Percentiles rank a stretch among this genome's conserved stretches.
Conservation (phyloP, 1,140 invertebrate genomes). For the Eriosoma lanigerum region DNA sequence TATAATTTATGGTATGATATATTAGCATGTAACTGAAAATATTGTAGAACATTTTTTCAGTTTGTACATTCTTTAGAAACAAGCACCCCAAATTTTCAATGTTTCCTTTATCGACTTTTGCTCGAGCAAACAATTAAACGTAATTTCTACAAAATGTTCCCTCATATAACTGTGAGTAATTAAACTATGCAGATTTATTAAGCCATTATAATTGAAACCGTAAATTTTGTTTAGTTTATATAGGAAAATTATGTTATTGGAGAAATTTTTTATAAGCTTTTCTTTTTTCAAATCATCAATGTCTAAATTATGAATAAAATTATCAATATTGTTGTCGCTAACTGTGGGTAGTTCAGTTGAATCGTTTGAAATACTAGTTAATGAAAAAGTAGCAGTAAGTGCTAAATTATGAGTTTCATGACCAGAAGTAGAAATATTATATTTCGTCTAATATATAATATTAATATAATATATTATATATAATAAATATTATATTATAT, state of each 20-base stretch:
- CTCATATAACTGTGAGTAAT: slow-evolving; percentile 7
- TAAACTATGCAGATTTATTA: neutral
- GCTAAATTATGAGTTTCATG: too few relatives aligned
- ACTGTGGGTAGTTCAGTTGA: too few relatives aligned
- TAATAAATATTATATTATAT: too few relatives aligned
- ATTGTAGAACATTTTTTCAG: neutral
- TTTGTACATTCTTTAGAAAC: too few relatives aligned
- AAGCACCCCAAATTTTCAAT: too few relatives aligned
- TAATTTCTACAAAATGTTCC: slow-evolving; percentile 23
- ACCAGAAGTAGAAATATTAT: too few relatives aligned
- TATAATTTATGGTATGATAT: neutral
- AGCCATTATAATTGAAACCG: slow-evolving; percentile 25
- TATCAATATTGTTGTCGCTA: neutral
- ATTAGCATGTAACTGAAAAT: neutral
- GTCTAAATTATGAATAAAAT: slow-evolving; percentile 4
- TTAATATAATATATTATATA: too few relatives aligned
- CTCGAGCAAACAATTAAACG: neutral
- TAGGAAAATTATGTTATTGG: neutral
- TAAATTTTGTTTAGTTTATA: slow-evolving; percentile 7
- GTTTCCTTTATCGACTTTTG: too few relatives aligned
- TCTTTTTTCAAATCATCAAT: slow-evolving; percentile 14
- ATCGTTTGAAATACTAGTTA: too few relatives aligned
- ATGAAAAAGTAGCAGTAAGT: too few relatives aligned
- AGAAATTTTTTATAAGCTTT: neutral
- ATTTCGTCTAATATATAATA: too few relatives aligned